phyloP scores from a whole-genome alignment of 2,113 vertebrate genomes.

The Macquaria australasica region DNA sequence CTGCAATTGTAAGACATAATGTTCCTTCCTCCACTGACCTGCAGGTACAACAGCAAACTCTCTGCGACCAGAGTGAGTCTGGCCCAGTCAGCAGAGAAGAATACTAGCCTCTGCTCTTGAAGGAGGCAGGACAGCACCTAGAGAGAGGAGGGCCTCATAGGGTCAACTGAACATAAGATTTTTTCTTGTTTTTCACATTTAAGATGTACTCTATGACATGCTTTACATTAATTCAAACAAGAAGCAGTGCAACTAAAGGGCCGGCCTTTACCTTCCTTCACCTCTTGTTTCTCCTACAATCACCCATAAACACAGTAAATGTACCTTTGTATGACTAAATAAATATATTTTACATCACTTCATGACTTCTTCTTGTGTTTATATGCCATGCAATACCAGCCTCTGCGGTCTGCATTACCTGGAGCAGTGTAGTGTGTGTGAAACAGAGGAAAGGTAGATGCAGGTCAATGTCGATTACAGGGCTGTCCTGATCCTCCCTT shows the following conservation, averaged over 20 bases:
- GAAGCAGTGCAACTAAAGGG: not conserved
- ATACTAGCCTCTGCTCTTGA: conserved; percentile 91
- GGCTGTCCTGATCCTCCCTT: conserved; percentile 88
- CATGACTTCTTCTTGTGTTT: not conserved
- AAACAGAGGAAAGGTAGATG: conserved; percentile 95
- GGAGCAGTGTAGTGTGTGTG: conserved; percentile 88
- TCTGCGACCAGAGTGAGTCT: conserved; percentile 91
- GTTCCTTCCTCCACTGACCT: conserved; percentile 54
- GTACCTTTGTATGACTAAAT: not conserved
- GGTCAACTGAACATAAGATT: not conserved
- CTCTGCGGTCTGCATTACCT: conserved; percentile 82
- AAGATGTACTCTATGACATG: not conserved
- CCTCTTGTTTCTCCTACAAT: not conserved
- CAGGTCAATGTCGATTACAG: conserved; percentile 92
- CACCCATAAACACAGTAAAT: not conserved
- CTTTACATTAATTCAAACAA: not conserved
- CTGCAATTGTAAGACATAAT: not conserved
- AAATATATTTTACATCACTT: not conserved
- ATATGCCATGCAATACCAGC: not conserved
- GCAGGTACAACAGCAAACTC: conserved; percentile 91
- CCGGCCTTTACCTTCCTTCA: too few relatives aligned
- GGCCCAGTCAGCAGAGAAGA: conserved; percentile 94
- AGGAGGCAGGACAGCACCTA: conserved; percentile 93
- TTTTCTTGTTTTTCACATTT: not conserved
- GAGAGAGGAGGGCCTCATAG: not conserved